Conservation (phyloP, 1,140 invertebrate species). For the Forficula auricularia region DNA sequence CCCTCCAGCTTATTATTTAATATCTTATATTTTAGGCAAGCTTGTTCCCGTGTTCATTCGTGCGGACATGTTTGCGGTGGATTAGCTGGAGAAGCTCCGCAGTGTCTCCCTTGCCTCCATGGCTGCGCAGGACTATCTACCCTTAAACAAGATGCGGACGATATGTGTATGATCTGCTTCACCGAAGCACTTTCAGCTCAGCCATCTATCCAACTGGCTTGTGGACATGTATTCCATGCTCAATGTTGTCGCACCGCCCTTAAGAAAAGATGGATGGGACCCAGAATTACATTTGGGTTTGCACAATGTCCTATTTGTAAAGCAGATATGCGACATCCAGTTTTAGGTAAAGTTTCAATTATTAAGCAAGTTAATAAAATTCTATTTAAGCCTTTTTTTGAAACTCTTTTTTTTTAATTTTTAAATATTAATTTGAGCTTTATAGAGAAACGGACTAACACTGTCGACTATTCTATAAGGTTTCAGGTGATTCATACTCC, state of each 20-base stretch:
- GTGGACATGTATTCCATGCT: slow-evolving; percentile 90
- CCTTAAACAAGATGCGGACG: slow-evolving; percentile 85
- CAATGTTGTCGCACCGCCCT: slow-evolving; percentile 81
- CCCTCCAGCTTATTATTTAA: too few relatives aligned
- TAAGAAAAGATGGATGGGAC: slow-evolving; percentile 78
- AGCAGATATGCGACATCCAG: slow-evolving; percentile 19
- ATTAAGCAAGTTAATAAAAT: background rate
- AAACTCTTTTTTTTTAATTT: slow-evolving; percentile 5
- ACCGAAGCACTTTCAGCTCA: slow-evolving; percentile 87
- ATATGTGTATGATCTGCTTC: slow-evolving; percentile 99
- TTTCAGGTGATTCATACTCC: too few relatives aligned
- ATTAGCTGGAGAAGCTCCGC: slow-evolving; percentile 53
- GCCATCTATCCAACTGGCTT: slow-evolving; percentile 81
- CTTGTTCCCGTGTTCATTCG: slow-evolving; percentile 55
- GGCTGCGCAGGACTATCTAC: slow-evolving; percentile 27
- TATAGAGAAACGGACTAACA: too few relatives aligned
- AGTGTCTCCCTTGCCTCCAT: slow-evolving; percentile 76
- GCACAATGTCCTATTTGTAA: slow-evolving; percentile 94
- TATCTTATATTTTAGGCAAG: too few relatives aligned
- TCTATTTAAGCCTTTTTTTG: slow-evolving; percentile 4
- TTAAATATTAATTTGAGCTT: too few relatives aligned
- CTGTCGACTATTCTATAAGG: too few relatives aligned
- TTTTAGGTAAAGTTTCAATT: background rate
- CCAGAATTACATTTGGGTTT: slow-evolving; percentile 90
- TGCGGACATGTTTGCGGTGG: slow-evolving; percentile 91